Percentiles rank a stretch among this genome's conserved stretches.
Conservation (phyloP, 2,797 vertebrate species). For the Sebastes dallii region DNA sequence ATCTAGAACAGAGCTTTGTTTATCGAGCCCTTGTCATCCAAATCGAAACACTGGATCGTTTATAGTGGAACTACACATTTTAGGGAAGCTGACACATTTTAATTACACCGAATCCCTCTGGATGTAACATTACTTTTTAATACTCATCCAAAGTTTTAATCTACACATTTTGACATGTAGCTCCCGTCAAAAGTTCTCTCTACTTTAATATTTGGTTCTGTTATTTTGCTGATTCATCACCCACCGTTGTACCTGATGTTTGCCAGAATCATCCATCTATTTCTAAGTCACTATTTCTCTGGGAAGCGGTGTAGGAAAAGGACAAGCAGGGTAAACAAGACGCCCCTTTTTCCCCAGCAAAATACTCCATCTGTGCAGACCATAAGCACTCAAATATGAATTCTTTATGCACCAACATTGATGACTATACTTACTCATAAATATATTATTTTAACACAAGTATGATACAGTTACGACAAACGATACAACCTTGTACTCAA, state of each 20-base stretch:
- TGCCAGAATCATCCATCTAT: background rate
- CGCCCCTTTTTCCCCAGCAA: background rate
- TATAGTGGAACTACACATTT: background rate
- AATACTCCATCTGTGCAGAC: no score
- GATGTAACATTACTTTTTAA: background rate
- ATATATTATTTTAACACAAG: background rate
- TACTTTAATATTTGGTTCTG: background rate
- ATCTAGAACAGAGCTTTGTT: background rate
- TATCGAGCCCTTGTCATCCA: background rate
- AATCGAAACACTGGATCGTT: background rate
- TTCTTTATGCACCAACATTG: background rate
- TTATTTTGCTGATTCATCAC: background rate
- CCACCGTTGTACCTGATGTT: background rate
- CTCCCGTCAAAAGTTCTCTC: background rate
- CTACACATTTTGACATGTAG: background rate
- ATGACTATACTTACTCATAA: background rate
- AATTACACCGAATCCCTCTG: background rate
- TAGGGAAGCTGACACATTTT: background rate
- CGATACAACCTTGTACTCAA: rapidly evolving
- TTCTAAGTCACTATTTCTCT: background rate
- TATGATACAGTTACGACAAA: background rate
- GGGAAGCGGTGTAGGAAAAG: background rate
- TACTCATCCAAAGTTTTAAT: background rate
- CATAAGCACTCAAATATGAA: background rate
- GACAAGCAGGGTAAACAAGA: background rate